Evolutionary conservation across 2,888 invertebrate genomes (phyloP), one percentile per base, ranked within the genome.

Genomic region (Lasius fuliginosus): DNA sequence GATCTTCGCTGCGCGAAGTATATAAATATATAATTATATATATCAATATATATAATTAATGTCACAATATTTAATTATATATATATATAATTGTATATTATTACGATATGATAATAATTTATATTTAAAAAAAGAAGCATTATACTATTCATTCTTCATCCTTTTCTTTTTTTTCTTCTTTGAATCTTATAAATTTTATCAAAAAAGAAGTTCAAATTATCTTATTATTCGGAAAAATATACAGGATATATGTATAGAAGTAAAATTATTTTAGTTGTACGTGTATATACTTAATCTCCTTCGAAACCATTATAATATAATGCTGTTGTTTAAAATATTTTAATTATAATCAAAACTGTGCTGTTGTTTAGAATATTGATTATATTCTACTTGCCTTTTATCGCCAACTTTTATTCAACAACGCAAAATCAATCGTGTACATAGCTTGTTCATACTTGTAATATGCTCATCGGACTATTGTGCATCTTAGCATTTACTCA

Each of bases 401-500:
- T 53, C 49, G 8, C 33, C 27, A 12, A 18, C 65, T 40, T 67
- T 56, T 58, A n/a, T n/a, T 42, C 27, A 33, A 79, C 33, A 36
- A 23, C 12, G 9, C 18, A 30, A 33, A 49, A 73, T 81, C 73
- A 60, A 71, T 81, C 5, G 46, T 36, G 27, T 27, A 33, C 2
- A 27, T 46, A 79, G 33, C 4, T 60, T 58, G 46, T 71, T 58
- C 11, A 11, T 79, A 71, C 73, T n/a, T 79, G 33, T 27, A 36
- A 71, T 60, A 79, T 49, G 67, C 46, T 73, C 62, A 73, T 15
- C 18, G 33, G 33, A 36, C 36, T 60, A 8, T 36, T 60, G 12
- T 46, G 60, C 60, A 42, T 58, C 71, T 71, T 18, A 30, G 46
- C 56, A 27, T 81, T 79, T 42, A 23, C 46, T 60, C 27, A 60